phyloP scores from a whole-genome alignment of 2,113 vertebrate species.

The Gobiocypris rarus region DNA sequence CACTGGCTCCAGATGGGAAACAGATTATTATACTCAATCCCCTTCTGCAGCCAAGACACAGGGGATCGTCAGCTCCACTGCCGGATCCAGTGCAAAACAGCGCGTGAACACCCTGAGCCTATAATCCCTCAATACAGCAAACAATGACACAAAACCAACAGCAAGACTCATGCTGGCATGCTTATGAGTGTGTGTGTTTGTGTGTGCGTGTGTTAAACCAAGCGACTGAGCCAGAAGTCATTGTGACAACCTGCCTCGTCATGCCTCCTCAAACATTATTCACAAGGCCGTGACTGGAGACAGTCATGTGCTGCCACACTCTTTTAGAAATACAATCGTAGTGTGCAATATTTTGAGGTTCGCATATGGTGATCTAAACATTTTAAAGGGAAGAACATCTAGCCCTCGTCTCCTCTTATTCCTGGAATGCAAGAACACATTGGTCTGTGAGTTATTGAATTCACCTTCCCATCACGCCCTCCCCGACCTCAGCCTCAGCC shows the following conservation, averaged over 20 bases:
- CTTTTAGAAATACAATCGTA: neutral
- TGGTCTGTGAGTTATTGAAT: neutral
- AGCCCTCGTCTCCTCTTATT: neutral
- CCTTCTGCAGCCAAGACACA: conserved; percentile 29
- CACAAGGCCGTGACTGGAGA: neutral
- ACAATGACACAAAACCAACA: neutral
- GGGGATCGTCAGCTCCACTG: conserved; percentile 28
- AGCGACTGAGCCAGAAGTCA: neutral
- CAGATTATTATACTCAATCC: conserved; percentile 45
- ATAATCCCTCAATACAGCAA: neutral
- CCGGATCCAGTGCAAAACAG: conserved; percentile 3
- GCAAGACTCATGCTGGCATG: conserved; percentile 32
- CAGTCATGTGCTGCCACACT: neutral
- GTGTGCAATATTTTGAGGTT: neutral
- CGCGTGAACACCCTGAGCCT: neutral
- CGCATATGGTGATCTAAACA: neutral
- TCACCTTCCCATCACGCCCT: conserved; percentile 37
- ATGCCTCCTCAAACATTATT: conserved; percentile 28
- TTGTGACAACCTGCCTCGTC: conserved; percentile 30
- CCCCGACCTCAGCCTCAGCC: conserved; percentile 17
- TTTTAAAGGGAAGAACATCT: neutral
- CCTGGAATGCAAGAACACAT: conserved; percentile 17
- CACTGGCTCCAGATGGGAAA: conserved; percentile 52
- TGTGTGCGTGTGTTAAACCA: neutral
- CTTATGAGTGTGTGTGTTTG: neutral